These are phyloP conservation scores for Micromys minutus DNA, from an alignment of 2,113 vertebrate species.

Conservation along the genomic window DNA sequence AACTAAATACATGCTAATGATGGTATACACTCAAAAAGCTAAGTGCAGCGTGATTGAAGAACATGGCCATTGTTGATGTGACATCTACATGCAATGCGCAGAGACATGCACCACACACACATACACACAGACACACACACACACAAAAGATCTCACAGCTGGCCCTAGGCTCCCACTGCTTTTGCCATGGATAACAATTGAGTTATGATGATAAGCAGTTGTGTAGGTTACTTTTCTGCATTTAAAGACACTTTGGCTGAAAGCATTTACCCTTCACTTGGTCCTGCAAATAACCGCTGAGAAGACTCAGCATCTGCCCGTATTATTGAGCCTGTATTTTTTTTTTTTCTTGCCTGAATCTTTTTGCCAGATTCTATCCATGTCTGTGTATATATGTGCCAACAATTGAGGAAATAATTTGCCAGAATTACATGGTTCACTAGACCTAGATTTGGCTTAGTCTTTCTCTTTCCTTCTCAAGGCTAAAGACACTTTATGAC, in stretches of 20 bases:
- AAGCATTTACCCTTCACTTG: neutral
- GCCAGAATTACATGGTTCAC: neutral
- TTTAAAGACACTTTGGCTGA: neutral
- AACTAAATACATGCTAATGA: neutral
- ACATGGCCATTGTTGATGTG: neutral
- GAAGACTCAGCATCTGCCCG: neutral
- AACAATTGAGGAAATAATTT: neutral
- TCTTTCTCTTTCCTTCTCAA: neutral
- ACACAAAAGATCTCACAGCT: neutral
- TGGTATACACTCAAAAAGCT: neutral
- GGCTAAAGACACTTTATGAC: neutral
- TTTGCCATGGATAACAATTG: neutral
- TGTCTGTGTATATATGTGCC: neutral
- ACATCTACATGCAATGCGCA: neutral
- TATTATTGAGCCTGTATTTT: neutral
- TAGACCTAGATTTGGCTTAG: neutral
- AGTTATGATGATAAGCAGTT: neutral
- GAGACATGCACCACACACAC: neutral
- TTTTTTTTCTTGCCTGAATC: neutral
- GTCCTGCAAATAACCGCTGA: neutral
- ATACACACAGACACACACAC: neutral
- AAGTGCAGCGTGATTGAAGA: neutral
- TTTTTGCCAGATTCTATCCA: neutral
- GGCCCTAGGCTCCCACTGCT: neutral
- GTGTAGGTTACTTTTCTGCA: neutral